These are phyloP conservation scores for Chaetoderma sp. DNA, from an alignment of 2,888 invertebrate species.

Conservation along the genomic window DNA sequence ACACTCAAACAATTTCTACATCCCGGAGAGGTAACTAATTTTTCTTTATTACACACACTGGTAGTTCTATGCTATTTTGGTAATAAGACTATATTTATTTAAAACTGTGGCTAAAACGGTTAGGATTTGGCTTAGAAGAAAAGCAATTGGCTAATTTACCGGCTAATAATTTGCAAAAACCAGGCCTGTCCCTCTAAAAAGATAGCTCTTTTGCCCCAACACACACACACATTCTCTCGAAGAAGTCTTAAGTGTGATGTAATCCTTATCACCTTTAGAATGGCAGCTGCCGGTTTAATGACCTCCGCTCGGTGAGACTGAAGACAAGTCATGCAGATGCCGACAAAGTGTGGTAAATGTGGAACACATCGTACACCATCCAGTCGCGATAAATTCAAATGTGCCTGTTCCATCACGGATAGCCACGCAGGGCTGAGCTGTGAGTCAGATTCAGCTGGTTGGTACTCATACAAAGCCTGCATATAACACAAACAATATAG, in stretches of 20 bases:
- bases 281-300: constrained; percentile 49
- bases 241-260: background rate
- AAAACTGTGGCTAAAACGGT: no score
- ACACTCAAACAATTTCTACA: no score
- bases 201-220: no score
- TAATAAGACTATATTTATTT: background rate
- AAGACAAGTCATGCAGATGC: constrained; percentile 77
- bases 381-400: constrained; percentile 72
- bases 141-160: no score
- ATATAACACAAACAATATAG: constrained; percentile 17
- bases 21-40: no score
- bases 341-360: constrained; percentile 79
- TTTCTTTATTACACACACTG: no score
- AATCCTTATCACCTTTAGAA: constrained; percentile 48
- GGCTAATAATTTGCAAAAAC: no score
- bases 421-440: constrained; percentile 83
- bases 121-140: no score
- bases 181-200: no score
- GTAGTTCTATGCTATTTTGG: no score
- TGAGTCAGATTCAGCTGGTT: constrained; percentile 80
- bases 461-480: constrained; percentile 84
- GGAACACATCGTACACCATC: constrained; percentile 77
- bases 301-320: constrained; percentile 81
- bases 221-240: no score
- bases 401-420: constrained; percentile 79